Conservation (phyloP, 2,113 vertebrate genomes). For the Trichomycterus rosablanca region DNA sequence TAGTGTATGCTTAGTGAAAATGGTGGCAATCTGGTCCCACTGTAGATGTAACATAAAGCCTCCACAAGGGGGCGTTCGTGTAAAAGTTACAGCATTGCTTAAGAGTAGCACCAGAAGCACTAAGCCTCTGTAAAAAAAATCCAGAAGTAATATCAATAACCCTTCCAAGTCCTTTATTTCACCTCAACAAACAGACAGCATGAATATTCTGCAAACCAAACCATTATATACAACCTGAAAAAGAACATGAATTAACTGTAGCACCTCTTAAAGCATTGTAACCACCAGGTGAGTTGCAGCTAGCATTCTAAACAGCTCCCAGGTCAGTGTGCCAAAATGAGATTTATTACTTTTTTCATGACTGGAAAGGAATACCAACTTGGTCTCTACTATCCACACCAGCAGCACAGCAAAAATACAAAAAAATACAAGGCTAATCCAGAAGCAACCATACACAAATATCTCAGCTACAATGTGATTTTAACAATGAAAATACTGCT, state of each 20-base stretch:
- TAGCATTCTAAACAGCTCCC: conserved; percentile 12
- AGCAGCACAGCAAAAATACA: conserved; percentile 50
- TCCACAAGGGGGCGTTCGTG: too few relatives aligned
- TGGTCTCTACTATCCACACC: conserved; percentile 45
- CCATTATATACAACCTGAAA: conserved; percentile 18
- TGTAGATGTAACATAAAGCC: too few relatives aligned
- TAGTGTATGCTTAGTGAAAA: too few relatives aligned
- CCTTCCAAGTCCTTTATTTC: conserved; percentile 22
- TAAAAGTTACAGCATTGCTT: too few relatives aligned
- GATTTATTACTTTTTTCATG: conserved; percentile 1
- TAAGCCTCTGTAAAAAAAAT: neutral
- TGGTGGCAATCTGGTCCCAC: too few relatives aligned
- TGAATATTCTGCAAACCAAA: conserved; percentile 23
- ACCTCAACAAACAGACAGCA: conserved; percentile 20
- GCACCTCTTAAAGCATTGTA: neutral
- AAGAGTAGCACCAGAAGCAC: neutral
- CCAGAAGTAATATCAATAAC: neutral
- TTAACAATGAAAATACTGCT: conserved; percentile 58
- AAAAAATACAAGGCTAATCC: conserved; percentile 40
- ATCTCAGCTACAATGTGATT: conserved; percentile 49
- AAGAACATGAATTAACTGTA: too few relatives aligned
- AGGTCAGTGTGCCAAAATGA: neutral
- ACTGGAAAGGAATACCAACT: conserved; percentile 6
- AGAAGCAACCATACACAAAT: conserved; percentile 41
- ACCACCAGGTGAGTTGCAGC: neutral